Conservation (phyloP, 2,113 vertebrate genomes). For the Sapajus apella region DNA sequence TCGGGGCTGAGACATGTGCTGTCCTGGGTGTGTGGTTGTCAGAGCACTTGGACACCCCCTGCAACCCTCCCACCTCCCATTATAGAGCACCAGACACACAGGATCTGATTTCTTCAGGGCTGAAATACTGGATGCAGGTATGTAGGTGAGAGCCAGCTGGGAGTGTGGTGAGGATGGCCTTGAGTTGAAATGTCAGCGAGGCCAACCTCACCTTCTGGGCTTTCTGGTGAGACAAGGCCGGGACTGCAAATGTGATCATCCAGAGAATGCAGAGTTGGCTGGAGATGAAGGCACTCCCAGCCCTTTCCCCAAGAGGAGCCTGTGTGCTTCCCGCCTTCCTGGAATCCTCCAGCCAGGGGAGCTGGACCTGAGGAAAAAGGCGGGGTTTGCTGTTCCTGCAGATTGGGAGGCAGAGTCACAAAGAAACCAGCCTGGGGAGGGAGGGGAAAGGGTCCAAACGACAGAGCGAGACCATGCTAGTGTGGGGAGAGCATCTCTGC, state of each 20-base stretch:
- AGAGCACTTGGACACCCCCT: background rate
- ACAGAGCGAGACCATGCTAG: background rate
- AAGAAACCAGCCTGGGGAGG: background rate
- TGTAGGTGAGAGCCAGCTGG: too few relatives aligned
- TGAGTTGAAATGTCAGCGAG: slow-evolving; percentile 35
- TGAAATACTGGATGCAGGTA: background rate
- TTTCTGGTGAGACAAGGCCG: slow-evolving; percentile 38
- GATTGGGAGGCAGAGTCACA: background rate
- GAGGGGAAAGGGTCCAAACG: background rate
- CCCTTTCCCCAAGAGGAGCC: background rate
- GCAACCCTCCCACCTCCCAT: background rate
- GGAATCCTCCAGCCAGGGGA: background rate
- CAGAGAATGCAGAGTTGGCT: slow-evolving; percentile 16
- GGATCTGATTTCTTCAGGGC: background rate
- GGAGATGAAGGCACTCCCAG: background rate
- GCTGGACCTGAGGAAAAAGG: background rate
- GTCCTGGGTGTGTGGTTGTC: background rate
- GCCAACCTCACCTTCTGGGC: background rate
- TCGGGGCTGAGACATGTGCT: background rate
- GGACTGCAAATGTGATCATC: background rate
- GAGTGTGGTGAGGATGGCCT: background rate
- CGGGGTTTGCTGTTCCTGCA: background rate
- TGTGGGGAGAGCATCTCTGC: background rate
- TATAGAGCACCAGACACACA: background rate
- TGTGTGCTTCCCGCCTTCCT: background rate